phyloP scores from a whole-genome alignment of 2,888 invertebrate genomes.

The Apamea crenata region DNA sequence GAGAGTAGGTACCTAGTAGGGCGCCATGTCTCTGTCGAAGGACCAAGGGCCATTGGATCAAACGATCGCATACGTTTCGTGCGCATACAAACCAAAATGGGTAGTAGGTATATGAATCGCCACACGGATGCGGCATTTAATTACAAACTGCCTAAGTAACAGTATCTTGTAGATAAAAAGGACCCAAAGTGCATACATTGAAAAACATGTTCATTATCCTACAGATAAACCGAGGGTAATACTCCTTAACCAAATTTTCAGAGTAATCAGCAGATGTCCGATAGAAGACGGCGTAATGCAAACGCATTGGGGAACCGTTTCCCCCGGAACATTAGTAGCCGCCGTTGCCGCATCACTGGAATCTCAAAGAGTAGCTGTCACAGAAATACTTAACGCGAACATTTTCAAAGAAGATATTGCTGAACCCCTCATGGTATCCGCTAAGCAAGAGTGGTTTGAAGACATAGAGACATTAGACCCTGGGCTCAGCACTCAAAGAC shows the following conservation, averaged over 20 bases:
- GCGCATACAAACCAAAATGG: background rate
- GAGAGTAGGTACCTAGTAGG: too few relatives aligned
- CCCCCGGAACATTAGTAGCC: conserved; percentile 90
- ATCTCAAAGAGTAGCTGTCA: conserved; percentile 88
- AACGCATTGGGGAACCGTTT: conserved; percentile 91
- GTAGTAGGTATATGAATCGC: background rate
- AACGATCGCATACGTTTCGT: background rate
- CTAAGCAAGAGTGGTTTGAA: conserved; percentile 83
- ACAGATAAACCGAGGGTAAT: background rate
- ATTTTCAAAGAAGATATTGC: conserved; percentile 83
- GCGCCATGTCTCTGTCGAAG: too few relatives aligned
- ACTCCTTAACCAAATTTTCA: conserved; percentile 63
- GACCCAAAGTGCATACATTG: too few relatives aligned
- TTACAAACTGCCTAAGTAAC: background rate
- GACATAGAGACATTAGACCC: conserved; percentile 79
- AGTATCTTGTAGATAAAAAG: background rate
- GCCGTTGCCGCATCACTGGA: conserved; percentile 92
- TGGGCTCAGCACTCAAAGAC: conserved; percentile 60
- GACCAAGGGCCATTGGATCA: background rate
- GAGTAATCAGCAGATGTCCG: conserved; percentile 90
- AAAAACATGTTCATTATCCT: background rate
- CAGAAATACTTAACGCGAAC: conserved; percentile 85
- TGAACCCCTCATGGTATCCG: conserved; percentile 80
- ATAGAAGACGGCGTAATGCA: conserved; percentile 92
- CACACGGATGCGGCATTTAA: background rate